Conservation (phyloP, 2,888 invertebrate species). For the Laothoe populi region DNA sequence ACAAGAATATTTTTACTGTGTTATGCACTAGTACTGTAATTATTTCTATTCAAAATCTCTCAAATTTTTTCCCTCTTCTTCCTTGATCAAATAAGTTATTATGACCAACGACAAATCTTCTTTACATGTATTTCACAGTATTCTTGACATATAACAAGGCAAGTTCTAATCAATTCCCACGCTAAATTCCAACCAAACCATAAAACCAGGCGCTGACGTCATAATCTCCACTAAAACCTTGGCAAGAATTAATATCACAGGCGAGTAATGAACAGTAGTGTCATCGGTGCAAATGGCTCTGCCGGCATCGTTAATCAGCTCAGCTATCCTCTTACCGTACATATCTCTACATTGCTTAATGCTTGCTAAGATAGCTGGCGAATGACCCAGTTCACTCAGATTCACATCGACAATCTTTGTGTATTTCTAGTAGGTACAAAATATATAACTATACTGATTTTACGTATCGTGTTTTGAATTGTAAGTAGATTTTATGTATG, state of each 20-base stretch:
- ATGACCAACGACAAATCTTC: too few species aligned
- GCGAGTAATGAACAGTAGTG: slow-evolving; percentile 18
- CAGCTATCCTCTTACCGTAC: slow-evolving; percentile 9
- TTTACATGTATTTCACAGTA: too few species aligned
- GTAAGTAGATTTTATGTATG: neutral
- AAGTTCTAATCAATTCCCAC: slow-evolving; percentile 5
- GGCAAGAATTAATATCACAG: slow-evolving; percentile 21
- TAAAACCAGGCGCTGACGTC: neutral
- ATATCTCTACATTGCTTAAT: slow-evolving; percentile 14
- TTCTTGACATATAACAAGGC: neutral
- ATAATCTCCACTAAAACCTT: slow-evolving; percentile 18
- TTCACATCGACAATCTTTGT: neutral
- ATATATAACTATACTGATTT: neutral
- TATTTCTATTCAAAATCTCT: too few species aligned
- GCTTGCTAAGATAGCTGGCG: slow-evolving; percentile 14
- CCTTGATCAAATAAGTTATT: too few species aligned
- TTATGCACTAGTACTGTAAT: too few species aligned
- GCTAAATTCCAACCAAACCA: slow-evolving; percentile 1
- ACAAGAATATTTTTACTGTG: too few species aligned
- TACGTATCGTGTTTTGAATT: neutral
- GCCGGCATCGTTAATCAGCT: slow-evolving; percentile 21
- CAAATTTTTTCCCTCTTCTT: too few species aligned
- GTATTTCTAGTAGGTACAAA: neutral
- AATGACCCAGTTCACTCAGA: slow-evolving; percentile 18
- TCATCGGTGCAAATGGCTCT: slow-evolving; percentile 22